Conservation (phyloP, 2,888 invertebrate species). For the Bruchidius siliquastri region DNA sequence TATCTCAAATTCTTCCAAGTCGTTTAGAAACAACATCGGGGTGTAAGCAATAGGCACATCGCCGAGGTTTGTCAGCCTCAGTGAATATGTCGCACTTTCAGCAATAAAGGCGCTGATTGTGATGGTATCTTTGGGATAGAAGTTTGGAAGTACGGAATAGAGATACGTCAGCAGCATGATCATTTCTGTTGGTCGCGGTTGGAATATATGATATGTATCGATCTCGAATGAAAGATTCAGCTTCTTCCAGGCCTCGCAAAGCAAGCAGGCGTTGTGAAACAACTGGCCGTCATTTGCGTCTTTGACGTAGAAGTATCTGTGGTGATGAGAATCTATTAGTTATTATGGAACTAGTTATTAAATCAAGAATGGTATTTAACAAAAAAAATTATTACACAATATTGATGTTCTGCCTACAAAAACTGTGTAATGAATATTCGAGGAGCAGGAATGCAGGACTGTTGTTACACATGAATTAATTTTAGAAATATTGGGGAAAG, state of each 20-base stretch:
- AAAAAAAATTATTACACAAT: no score
- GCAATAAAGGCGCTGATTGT: constrained; percentile 50
- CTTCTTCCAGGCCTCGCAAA: constrained; percentile 50
- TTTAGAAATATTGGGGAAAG: no score
- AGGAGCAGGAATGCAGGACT: no score
- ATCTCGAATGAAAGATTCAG: constrained; percentile 55
- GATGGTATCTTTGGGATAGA: constrained; percentile 47
- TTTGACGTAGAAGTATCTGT: constrained; percentile 47
- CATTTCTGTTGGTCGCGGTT: constrained; percentile 53
- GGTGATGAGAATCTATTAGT: not conserved
- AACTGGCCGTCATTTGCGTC: constrained; percentile 40
- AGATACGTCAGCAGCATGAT: constrained; percentile 55
- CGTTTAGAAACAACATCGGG: constrained; percentile 34
- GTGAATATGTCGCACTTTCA: constrained; percentile 43
- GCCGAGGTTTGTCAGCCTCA: constrained; percentile 44
- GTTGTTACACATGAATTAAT: no score
- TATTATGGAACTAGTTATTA: no score
- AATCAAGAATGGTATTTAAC: no score
- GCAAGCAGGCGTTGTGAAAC: constrained; percentile 53
- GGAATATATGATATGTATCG: constrained; percentile 50
- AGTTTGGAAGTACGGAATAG: constrained; percentile 54
- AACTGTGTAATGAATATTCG: no score
- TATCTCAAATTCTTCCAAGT: constrained; percentile 27
- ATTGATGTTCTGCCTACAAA: no score
- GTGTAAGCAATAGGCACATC: constrained; percentile 28